Base-by-base conservation (phyloP, 2,888 invertebrate species). In the Margaritifera margaritifera region DNA sequence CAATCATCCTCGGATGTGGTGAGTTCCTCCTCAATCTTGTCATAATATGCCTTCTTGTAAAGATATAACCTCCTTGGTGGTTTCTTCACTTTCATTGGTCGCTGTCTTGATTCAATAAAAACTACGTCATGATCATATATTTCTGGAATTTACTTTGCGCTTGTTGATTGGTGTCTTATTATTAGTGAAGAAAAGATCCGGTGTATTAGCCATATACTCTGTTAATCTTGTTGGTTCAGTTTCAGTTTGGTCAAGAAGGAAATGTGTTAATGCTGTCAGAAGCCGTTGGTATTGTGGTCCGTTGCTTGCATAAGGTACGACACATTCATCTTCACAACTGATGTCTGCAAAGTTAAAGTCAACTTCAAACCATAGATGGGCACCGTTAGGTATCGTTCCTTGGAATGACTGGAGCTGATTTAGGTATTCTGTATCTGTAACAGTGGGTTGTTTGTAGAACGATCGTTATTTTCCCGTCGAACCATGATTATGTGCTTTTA, bases 151-250 rank as follows among this genome's bases (percentile, higher is more conserved):
- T 3, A 59, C 57, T 24, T 66, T 62, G 25, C 53, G 62, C n/a
- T 66, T 62, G 57, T 70, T 70, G 62, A 70, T 42, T 0, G 62
- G 56, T 5, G 70, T 62, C 25, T 25, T 66, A 59, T 70, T 66
- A 24, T 63, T 66, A 25, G 66, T 69, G 56, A 69, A 61, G 59
- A 74, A 71, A 8, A 73, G 52, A 54, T 69, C 73, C 1, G 69
- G 62, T 4, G 58, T 24, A 19, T 56, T 67, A 2, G 53, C 15
- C 2, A 67, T 52, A 31, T 57, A 66, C 15, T 67, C 69, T 8
- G 62, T 67, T 19, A 58, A 64, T 19, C 70, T 22, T 25, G 70
- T 73, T 4, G 67, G 70, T 18, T 52, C 42, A 53, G 25, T 18
- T 11, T 68, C 67, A 15, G 62, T 53, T 60, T 73, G 73, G 22